phyloP scores from a whole-genome alignment of 2,888 invertebrate species.

The Hypselothyrea guttata region DNA sequence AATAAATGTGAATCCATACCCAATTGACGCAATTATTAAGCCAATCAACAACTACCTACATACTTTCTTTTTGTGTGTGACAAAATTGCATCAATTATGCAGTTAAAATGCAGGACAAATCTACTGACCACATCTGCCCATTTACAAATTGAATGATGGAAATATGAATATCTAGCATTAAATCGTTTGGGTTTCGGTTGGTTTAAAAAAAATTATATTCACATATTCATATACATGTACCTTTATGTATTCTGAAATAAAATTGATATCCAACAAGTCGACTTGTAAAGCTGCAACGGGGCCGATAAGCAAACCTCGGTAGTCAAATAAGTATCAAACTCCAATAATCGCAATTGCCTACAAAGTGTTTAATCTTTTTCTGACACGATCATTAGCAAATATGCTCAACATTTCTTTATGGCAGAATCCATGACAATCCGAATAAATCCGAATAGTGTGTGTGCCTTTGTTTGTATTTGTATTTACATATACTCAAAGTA shows the following conservation, averaged over 20 bases:
- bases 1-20: conserved; percentile 19
- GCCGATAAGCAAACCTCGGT: no score
- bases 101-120: conserved; percentile 60
- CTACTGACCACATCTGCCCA: conserved; percentile 48
- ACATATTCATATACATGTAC: background rate
- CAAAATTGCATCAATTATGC: conserved; percentile 69
- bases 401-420: no score
- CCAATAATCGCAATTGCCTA: no score
- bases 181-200: conserved; percentile 51
- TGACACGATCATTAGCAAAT: no score
- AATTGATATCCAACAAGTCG: no score
- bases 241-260: background rate
- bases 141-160: conserved; percentile 71
- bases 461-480: no score
- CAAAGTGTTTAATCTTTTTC: no score
- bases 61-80: conserved; percentile 43
- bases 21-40: conserved; percentile 20
- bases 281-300: no score
- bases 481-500: no score
- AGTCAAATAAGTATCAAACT: no score
- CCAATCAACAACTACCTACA: conserved; percentile 2
- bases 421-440: no score
- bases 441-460: no score
- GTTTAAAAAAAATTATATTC: conserved; percentile 19
- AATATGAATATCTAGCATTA: conserved; percentile 58